These are phyloP conservation scores for Labeo catla DNA, from an alignment of 2,113 vertebrate species.

Conservation along the genomic window DNA sequence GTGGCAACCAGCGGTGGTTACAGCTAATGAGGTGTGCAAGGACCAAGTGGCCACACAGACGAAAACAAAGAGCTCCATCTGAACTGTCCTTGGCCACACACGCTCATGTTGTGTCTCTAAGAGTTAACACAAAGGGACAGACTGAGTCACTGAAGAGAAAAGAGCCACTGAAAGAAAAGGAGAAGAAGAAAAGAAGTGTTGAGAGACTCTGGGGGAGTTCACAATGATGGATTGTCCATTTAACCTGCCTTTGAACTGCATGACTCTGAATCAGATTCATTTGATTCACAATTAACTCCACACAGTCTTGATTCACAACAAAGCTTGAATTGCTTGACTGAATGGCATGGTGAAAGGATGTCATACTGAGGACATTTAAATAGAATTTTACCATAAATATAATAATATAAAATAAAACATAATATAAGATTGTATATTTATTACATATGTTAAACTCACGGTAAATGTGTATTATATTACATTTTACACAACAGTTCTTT, in stretches of 20 bases:
- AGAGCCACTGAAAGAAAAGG: constrained; percentile 8
- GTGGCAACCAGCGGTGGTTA: constrained; percentile 36
- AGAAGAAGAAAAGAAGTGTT: constrained; percentile 27
- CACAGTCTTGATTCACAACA: background rate
- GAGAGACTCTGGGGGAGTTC: constrained; percentile 33
- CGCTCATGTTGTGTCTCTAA: constrained; percentile 29
- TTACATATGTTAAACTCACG: too few relatives aligned
- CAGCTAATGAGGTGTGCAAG: constrained; percentile 52
- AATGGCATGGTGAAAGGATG: background rate
- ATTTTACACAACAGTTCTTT: too few relatives aligned
- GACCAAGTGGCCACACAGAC: constrained; percentile 49
- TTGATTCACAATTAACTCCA: constrained; percentile 17
- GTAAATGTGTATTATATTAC: too few relatives aligned
- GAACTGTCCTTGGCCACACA: constrained; percentile 45
- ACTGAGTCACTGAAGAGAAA: constrained; percentile 22
- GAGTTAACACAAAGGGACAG: constrained; percentile 43
- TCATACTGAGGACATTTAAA: background rate
- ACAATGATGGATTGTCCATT: constrained; percentile 40
- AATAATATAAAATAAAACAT: background rate
- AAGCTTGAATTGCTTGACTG: background rate
- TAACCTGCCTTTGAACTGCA: constrained; percentile 39
- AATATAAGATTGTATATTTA: background rate
- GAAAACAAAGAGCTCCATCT: constrained; percentile 41
- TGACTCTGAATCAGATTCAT: constrained; percentile 16
- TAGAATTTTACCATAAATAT: background rate